Evolutionary conservation across 1,140 invertebrate genomes (phyloP).

Genomic region (Saccostrea glomerata): DNA sequence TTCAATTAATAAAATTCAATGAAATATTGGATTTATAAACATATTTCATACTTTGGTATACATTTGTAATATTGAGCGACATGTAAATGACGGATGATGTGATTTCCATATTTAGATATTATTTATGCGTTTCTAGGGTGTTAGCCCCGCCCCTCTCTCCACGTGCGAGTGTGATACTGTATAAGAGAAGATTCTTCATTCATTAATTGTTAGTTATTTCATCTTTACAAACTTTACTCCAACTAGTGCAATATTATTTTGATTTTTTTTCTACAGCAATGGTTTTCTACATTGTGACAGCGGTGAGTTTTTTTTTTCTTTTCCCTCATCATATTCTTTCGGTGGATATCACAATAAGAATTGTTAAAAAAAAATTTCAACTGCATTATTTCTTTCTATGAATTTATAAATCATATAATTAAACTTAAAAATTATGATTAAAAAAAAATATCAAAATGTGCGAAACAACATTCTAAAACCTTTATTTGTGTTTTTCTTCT

Average conservation of each 20-base stretch:
- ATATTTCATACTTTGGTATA: no score
- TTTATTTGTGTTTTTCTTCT: no score
- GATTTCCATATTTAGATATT: slow-evolving; percentile 29
- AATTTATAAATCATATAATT: no score
- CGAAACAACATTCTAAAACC: no score
- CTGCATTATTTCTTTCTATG: no score
- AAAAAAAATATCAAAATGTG: no score
- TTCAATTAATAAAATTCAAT: neutral
- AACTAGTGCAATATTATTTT: neutral
- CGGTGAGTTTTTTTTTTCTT: neutral
- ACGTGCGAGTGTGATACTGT: neutral
- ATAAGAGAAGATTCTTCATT: neutral
- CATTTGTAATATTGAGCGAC: neutral
- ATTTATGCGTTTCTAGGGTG: slow-evolving; percentile 33
- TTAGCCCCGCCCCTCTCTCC: neutral
- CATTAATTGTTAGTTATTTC: neutral
- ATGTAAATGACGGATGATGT: slow-evolving; percentile 12
- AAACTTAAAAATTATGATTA: no score
- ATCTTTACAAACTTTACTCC: neutral
- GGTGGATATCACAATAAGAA: no score
- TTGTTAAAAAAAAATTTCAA: no score
- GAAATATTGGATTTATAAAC: no score
- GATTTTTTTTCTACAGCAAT: neutral
- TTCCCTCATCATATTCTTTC: neutral
- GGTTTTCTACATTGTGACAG: neutral